Conservation (phyloP, 92 coral and sea anemone species). For the Phenganax subtilis region DNA sequence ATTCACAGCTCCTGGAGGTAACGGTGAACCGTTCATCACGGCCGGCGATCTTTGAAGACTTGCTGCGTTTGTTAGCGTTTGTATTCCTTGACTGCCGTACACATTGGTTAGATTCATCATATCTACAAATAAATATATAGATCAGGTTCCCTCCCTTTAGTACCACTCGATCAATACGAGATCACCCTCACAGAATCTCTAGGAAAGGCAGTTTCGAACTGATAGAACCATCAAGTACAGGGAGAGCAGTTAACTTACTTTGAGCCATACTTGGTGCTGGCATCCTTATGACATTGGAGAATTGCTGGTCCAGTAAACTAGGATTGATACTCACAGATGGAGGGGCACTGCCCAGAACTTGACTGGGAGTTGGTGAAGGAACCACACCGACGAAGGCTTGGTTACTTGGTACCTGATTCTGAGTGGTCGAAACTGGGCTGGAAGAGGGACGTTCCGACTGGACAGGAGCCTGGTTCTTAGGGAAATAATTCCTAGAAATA, state of each 20-base stretch:
- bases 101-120: constrained; percentile 15
- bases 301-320: constrained; percentile 18
- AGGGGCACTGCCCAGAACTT: constrained; percentile 11
- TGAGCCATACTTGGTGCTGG: constrained; percentile 37
- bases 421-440: constrained; percentile 39
- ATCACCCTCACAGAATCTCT: not conserved
- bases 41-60: constrained; percentile 22
- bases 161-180: too few relatives aligned
- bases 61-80: constrained; percentile 6
- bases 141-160: too few relatives aligned
- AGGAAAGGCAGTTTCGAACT: not conserved
- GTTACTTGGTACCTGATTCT: constrained; percentile 31
- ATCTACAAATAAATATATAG: not conserved
- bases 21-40: constrained; percentile 13
- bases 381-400: constrained; percentile 39
- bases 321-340: constrained; percentile 18
- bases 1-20: not conserved
- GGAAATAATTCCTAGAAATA: constrained; percentile 79
- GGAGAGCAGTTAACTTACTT: constrained; percentile 6
- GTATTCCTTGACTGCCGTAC: constrained; percentile 15
- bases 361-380: constrained; percentile 37
- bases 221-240: not conserved
- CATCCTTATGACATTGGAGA: constrained; percentile 34
- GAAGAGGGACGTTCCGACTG: constrained; percentile 55
- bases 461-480: constrained; percentile 76